Evolutionary conservation across 1,140 invertebrate genomes (phyloP).

Genomic region (Caenorhabditis remanei): DNA sequence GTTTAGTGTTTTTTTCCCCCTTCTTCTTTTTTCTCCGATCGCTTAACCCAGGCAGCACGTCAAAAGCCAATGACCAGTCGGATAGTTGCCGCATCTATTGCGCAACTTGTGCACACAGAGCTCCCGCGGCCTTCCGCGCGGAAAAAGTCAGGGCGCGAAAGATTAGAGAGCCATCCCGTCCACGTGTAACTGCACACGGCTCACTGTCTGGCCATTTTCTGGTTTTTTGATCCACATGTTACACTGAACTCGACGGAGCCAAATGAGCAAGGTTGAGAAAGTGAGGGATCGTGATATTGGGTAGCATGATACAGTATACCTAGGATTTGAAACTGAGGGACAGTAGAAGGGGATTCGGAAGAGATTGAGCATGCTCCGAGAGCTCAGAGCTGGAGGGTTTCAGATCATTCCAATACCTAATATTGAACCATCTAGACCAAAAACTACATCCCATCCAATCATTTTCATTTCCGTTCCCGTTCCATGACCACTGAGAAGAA

Average conservation of each 20-base stretch:
- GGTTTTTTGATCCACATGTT: constrained; percentile 46
- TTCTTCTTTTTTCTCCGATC: neutral
- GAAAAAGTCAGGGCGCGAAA: constrained; percentile 22
- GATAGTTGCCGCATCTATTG: constrained; percentile 9
- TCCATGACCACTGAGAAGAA: constrained; percentile 41
- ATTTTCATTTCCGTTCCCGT: constrained; percentile 13
- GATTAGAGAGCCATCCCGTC: constrained; percentile 45
- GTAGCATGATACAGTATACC: neutral
- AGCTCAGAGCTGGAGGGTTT: too few relatives aligned
- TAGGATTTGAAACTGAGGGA: too few relatives aligned
- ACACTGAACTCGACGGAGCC: constrained; percentile 5
- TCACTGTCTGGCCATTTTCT: constrained; percentile 44
- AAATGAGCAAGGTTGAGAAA: neutral
- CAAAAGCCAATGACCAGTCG: constrained; percentile 54
- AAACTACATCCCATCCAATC: neutral
- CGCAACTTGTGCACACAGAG: constrained; percentile 47
- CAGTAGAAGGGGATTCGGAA: too few relatives aligned
- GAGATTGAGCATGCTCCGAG: too few relatives aligned
- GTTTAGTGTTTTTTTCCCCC: neutral
- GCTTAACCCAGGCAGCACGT: neutral
- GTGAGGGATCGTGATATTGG: neutral
- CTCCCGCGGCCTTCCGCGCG: constrained; percentile 27
- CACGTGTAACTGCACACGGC: constrained; percentile 28
- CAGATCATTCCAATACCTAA: too few relatives aligned
- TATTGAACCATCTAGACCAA: neutral